phyloP scores from a whole-genome alignment of 1,140 invertebrate genomes.

The Drosophila funebris region DNA sequence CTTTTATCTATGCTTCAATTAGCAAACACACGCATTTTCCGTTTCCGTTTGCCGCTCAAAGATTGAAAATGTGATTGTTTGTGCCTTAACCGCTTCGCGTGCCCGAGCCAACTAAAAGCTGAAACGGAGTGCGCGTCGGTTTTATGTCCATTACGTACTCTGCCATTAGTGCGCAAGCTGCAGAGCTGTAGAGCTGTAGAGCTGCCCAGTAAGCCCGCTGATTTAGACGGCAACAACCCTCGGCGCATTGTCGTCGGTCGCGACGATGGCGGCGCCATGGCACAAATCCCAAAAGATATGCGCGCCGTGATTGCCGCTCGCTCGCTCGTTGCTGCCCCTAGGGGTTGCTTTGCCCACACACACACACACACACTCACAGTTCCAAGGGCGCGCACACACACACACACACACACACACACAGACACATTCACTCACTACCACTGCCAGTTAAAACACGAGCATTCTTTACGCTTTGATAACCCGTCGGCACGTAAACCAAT shows the following conservation, averaged over 20 bases:
- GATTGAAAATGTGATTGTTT: conserved; percentile 14
- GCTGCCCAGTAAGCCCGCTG: conserved; percentile 62
- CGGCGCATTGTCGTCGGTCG: conserved; percentile 81
- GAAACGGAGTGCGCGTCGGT: conserved; percentile 66
- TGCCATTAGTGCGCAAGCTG: conserved; percentile 61
- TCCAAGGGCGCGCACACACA: conserved; percentile 21
- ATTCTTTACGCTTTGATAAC: conserved; percentile 63
- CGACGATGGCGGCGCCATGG: conserved; percentile 79
- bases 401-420: conserved; percentile 16
- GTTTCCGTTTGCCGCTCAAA: conserved; percentile 28
- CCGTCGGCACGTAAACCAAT: conserved; percentile 57
- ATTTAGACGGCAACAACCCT: conserved; percentile 80
- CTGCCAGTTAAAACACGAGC: conserved; percentile 74
- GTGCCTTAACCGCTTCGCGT: conserved; percentile 72
- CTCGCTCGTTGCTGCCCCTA: conserved; percentile 2
- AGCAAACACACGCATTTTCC: conserved; percentile 35
- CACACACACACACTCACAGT: conserved; percentile 23
- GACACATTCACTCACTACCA: not conserved
- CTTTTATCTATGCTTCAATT: conserved; percentile 3
- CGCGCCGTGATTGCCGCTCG: conserved; percentile 66
- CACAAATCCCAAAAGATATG: conserved; percentile 81
- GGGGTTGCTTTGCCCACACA: conserved; percentile 63
- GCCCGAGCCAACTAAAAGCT: conserved; percentile 81
- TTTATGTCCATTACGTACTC: conserved; percentile 61
- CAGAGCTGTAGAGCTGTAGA: conserved; percentile 4